These are phyloP conservation scores for Tor tambroides DNA, from an alignment of 2,113 vertebrate genomes.

Conservation along the genomic window DNA sequence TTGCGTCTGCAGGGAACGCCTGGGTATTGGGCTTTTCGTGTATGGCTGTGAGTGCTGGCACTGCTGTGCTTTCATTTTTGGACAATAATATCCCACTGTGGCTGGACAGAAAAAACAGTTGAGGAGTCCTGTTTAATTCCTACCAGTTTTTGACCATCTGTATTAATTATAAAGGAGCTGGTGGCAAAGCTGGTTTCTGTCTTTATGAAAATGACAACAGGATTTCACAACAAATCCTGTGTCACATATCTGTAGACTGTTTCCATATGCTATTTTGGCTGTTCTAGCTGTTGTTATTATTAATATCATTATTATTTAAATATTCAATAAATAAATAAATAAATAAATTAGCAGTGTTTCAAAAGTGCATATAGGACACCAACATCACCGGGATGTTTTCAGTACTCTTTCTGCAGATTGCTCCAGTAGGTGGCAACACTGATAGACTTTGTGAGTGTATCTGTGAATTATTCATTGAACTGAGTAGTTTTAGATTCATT, in stretches of 20 bases:
- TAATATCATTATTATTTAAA: neutral
- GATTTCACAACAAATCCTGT: neutral
- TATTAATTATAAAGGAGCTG: neutral
- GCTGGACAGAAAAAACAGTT: neutral
- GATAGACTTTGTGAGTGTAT: neutral
- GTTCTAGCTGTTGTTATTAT: neutral
- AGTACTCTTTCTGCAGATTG: neutral
- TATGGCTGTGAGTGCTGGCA: neutral
- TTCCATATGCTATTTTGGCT: neutral
- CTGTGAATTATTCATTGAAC: neutral
- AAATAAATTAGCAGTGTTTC: neutral
- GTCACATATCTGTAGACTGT: neutral
- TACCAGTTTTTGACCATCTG: neutral
- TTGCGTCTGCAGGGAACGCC: slow-evolving; percentile 20
- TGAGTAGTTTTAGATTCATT: neutral
- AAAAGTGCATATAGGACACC: neutral
- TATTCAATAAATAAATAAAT: no score
- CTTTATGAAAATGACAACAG: neutral
- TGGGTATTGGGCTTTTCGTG: neutral
- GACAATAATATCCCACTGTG: neutral
- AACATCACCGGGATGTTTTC: neutral
- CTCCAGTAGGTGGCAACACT: neutral
- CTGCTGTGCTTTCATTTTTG: neutral
- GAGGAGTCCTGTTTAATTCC: neutral
- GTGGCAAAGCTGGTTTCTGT: neutral